Evolutionary conservation across 2,113 vertebrate species (phyloP).

Genomic region (Apteryx mantelli): DNA sequence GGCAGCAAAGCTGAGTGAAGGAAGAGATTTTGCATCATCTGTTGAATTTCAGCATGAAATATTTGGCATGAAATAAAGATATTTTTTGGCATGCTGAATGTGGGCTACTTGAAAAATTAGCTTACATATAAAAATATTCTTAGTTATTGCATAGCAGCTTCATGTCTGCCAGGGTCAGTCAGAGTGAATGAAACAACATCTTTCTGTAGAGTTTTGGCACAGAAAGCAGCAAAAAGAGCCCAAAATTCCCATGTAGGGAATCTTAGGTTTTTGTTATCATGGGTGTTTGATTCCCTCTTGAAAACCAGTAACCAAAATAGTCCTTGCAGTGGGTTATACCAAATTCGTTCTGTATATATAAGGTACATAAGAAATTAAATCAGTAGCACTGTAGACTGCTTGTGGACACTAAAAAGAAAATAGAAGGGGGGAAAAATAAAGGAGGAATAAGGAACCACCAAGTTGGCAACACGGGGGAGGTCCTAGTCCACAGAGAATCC

Average conservation of each 20-base stretch:
- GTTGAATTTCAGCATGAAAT: neutral
- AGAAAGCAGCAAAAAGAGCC: neutral
- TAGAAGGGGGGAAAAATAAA: rapidly evolving
- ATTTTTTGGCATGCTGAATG: neutral
- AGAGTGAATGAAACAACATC: neutral
- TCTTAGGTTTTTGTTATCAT: neutral
- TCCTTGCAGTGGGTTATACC: neutral
- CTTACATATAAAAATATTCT: conserved; percentile 6
- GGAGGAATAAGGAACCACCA: neutral
- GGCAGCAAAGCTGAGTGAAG: neutral
- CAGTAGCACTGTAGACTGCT: neutral
- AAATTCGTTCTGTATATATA: neutral
- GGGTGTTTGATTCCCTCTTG: neutral
- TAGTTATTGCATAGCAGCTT: conserved; percentile 17
- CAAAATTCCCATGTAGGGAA: neutral
- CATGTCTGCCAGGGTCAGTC: neutral
- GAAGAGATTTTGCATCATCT: neutral
- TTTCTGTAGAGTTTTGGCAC: neutral
- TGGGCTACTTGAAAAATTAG: neutral
- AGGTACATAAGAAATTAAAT: neutral
- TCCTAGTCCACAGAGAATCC: neutral
- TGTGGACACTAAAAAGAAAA: neutral
- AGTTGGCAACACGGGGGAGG: neutral
- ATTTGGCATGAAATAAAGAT: neutral
- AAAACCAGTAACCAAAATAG: neutral